phyloP scores from a whole-genome alignment of 2,888 invertebrate genomes.

The Drosophila mettleri region DNA sequence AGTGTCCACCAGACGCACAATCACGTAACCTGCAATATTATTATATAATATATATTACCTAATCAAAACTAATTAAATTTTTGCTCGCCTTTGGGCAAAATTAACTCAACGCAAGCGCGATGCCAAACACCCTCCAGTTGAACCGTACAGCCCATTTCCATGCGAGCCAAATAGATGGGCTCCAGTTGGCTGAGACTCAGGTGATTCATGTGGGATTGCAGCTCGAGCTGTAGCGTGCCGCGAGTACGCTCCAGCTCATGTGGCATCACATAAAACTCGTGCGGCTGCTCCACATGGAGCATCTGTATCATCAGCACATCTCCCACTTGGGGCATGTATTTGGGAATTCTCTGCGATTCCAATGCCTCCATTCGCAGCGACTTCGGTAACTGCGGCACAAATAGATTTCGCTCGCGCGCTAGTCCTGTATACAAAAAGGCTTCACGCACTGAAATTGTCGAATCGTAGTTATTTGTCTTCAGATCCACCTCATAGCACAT shows the following conservation, averaged over 20 bases:
- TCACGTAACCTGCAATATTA: slow-evolving; percentile 56
- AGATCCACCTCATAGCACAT: slow-evolving; percentile 85
- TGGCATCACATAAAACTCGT: slow-evolving; percentile 88
- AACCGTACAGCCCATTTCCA: slow-evolving; percentile 75
- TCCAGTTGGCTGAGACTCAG: slow-evolving; percentile 30
- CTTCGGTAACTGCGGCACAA: background rate
- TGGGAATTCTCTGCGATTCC: slow-evolving; percentile 26
- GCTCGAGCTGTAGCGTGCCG: slow-evolving; percentile 23
- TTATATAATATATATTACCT: background rate
- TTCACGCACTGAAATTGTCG: slow-evolving; percentile 84
- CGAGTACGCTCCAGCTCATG: slow-evolving; percentile 13
- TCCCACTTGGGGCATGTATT: slow-evolving; percentile 27
- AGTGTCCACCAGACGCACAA: slow-evolving; percentile 86
- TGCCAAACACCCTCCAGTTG: slow-evolving; percentile 72
- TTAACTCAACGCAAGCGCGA: slow-evolving; percentile 76
- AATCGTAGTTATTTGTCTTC: slow-evolving; percentile 71
- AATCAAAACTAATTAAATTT: too few species aligned
- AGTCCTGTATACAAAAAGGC: slow-evolving; percentile 83
- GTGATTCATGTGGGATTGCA: slow-evolving; percentile 57
- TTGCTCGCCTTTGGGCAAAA: slow-evolving; percentile 67
- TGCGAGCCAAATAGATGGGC: slow-evolving; percentile 79
- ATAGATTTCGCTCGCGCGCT: slow-evolving; percentile 49
- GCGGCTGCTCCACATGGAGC: slow-evolving; percentile 88
- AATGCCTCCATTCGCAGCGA: slow-evolving; percentile 42
- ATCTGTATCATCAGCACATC: slow-evolving; percentile 86